Conservation (phyloP, 2,888 invertebrate species). For the Siphlonurus alternatus region DNA sequence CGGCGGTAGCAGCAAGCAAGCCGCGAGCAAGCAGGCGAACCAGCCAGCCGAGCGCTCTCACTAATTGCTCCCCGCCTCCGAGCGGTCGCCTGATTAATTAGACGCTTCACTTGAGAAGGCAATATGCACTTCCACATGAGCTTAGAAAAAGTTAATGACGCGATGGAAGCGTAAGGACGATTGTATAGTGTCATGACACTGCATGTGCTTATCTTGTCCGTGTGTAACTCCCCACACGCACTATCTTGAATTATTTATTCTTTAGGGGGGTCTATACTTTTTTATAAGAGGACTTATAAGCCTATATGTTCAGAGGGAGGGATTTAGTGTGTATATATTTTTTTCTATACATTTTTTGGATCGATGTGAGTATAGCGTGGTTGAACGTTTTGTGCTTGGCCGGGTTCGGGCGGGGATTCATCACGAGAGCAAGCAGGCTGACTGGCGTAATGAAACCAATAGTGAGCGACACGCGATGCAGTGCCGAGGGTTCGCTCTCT, state of each 20-base stretch:
- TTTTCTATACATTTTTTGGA: not conserved
- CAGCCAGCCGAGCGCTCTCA: not conserved
- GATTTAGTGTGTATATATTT: too few relatives aligned
- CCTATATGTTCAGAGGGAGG: too few relatives aligned
- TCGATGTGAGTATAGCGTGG: not conserved
- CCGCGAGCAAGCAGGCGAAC: not conserved
- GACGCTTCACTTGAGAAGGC: not conserved
- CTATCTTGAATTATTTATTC: not conserved
- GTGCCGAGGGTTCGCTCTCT: not conserved
- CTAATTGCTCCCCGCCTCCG: not conserved
- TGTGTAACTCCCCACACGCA: too few relatives aligned
- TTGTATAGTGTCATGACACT: too few relatives aligned
- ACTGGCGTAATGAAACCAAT: not conserved
- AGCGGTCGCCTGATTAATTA: not conserved
- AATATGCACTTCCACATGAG: not conserved
- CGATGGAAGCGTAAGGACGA: too few relatives aligned
- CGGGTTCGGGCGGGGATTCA: too few relatives aligned
- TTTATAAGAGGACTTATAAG: too few relatives aligned
- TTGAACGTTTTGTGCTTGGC: not conserved
- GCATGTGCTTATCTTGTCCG: too few relatives aligned
- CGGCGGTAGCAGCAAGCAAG: not conserved
- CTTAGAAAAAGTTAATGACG: not conserved
- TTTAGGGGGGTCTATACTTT: too few relatives aligned
- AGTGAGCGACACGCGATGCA: not conserved
- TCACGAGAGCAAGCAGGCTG: too few relatives aligned